Conservation (phyloP, 2,797 vertebrate species). For the Gymnoscopelus microlampas region DNA sequence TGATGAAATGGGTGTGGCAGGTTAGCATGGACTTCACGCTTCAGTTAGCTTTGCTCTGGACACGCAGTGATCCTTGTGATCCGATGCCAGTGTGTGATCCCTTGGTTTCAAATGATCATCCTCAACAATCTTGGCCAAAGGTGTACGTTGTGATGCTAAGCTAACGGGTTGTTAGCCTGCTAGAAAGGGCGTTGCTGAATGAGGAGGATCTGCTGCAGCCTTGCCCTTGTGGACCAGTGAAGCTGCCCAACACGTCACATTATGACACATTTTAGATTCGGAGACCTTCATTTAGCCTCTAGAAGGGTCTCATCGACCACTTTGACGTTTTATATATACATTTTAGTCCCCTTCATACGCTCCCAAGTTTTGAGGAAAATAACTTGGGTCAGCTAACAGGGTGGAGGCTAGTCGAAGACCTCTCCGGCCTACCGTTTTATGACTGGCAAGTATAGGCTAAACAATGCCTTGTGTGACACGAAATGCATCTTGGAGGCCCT, state of each 20-base stretch:
- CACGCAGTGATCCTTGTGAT: too few relatives aligned
- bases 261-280: conserved; percentile 21
- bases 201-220: conserved; percentile 71
- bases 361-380: conserved; percentile 27
- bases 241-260: conserved; percentile 55
- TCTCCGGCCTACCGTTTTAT: conserved; percentile 8
- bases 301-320: neutral
- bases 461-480: neutral
- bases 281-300: neutral
- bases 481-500: conserved; percentile 1
- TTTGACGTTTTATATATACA: neutral
- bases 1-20: neutral
- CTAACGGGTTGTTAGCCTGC: conserved; percentile 61
- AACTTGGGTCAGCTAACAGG: conserved; percentile 21
- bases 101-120: too few relatives aligned
- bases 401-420: conserved; percentile 39
- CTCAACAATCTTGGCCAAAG: conserved; percentile 1
- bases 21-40: neutral
- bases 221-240: conserved; percentile 75
- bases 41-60: too few relatives aligned
- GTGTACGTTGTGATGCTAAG: conserved; percentile 66
- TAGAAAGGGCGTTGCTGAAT: conserved; percentile 81
- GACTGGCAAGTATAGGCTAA: neutral
- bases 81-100: too few relatives aligned
- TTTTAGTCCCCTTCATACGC: neutral